Evolutionary conservation across 92 coral and sea anemone genomes (phyloP).

Genomic region (Epizoanthus fatuus): DNA sequence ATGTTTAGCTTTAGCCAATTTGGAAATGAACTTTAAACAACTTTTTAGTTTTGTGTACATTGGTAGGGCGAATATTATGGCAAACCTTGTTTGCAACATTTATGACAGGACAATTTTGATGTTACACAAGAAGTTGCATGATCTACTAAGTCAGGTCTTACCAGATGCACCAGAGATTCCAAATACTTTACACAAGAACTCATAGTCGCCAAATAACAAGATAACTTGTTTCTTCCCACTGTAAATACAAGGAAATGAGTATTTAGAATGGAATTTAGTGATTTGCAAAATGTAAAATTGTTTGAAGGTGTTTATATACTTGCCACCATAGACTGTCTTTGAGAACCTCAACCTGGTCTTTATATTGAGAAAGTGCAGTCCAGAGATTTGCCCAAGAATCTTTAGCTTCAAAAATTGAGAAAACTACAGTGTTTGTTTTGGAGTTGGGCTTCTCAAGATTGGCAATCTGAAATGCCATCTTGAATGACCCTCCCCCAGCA

Average conservation of each 20-base stretch:
- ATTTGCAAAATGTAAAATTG: neutral
- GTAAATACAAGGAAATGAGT: neutral
- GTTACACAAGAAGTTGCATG: no score
- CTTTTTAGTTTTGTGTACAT: no score
- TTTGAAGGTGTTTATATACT: neutral
- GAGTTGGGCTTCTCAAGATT: constrained; percentile 28
- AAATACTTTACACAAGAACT: constrained; percentile 14
- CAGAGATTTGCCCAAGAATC: constrained; percentile 5
- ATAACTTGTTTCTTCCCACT: constrained; percentile 10
- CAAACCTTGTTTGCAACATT: no score
- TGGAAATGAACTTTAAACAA: no score
- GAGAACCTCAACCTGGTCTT: constrained; percentile 2
- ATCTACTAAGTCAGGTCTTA: neutral
- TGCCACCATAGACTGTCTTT: constrained; percentile 42
- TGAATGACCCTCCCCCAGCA: constrained; percentile 39
- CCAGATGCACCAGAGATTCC: constrained; percentile 27
- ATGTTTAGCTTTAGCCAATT: no score
- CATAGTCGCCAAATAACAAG: neutral
- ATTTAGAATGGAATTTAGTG: no score
- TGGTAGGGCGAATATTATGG: no score
- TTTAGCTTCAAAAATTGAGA: constrained; percentile 12
- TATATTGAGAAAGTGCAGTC: constrained; percentile 5
- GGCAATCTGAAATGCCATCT: constrained; percentile 31
- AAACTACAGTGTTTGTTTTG: constrained; percentile 14
- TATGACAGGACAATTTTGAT: no score